Conservation (phyloP, 2,113 vertebrate species). For the Heterocephalus glaber region DNA sequence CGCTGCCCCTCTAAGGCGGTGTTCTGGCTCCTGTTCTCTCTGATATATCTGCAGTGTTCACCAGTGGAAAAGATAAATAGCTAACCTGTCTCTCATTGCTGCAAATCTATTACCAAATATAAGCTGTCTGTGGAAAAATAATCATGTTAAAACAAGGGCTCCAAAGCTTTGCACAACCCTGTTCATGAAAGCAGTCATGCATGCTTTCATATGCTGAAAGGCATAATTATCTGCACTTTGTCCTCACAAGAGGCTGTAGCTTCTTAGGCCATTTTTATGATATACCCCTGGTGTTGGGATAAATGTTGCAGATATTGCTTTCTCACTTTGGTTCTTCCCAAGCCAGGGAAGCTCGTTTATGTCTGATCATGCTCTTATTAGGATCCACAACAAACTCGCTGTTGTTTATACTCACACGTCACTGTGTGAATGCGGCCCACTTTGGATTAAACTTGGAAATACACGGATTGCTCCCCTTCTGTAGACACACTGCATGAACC, state of each 20-base stretch:
- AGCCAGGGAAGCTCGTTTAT: background rate
- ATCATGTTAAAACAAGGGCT: background rate
- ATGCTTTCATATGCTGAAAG: conserved; percentile 38
- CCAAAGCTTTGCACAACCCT: conserved; percentile 31
- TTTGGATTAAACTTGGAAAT: background rate
- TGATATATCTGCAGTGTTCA: background rate
- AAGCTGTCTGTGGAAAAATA: conserved; percentile 41
- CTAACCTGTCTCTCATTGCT: conserved; percentile 32
- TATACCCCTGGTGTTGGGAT: conserved; percentile 8
- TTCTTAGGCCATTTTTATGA: conserved; percentile 6
- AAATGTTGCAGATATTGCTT: background rate
- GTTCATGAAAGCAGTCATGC: conserved; percentile 61
- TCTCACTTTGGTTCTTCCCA: conserved; percentile 45
- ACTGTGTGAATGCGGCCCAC: background rate
- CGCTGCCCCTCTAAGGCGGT: background rate
- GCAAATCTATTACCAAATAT: conserved; percentile 45
- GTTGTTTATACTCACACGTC: background rate
- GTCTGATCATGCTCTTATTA: background rate
- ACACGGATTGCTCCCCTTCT: no score
- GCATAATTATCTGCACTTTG: conserved; percentile 35
- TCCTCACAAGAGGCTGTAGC: background rate
- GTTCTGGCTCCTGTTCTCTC: background rate
- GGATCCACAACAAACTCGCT: background rate
- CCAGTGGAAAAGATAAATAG: conserved; percentile 52
- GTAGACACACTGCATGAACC: background rate